phyloP scores from a whole-genome alignment of 2,797 vertebrate genomes.

The Lagocephalus sceleratus region DNA sequence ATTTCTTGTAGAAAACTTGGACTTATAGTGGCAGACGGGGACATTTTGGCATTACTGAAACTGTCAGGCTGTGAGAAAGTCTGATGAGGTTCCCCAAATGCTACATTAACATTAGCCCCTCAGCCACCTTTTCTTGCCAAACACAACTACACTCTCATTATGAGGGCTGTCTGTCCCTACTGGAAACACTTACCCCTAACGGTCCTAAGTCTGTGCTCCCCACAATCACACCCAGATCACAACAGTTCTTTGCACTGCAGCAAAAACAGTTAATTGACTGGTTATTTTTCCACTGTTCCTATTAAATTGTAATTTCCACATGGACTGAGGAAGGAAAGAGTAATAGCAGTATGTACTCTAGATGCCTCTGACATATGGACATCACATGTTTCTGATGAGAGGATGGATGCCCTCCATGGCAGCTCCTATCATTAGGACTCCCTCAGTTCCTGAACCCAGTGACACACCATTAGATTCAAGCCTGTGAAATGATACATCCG shows the following conservation, averaged over 20 bases:
- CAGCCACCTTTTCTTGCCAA: constrained; percentile 60
- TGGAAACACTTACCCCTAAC: constrained; percentile 23
- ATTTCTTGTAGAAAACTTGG: constrained; percentile 71
- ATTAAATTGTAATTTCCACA: no score
- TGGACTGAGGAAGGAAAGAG: no score
- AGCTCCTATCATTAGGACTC: no score
- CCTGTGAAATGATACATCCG: no score
- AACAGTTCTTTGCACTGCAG: constrained; percentile 51
- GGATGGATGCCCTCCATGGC: no score
- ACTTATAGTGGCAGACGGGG: constrained; percentile 51
- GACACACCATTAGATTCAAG: no score
- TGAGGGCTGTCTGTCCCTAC: constrained; percentile 26
- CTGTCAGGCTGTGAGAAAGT: constrained; percentile 65
- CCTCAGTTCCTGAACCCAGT: no score
- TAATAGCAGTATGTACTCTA: no score
- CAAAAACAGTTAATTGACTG: constrained; percentile 11
- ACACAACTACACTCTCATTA: constrained; percentile 74
- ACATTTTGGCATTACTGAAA: constrained; percentile 70
- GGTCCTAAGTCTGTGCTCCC: constrained; percentile 8
- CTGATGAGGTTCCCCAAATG: constrained; percentile 66
- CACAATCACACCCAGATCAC: constrained; percentile 15
- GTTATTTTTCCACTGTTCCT: not conserved
- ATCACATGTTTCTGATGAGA: no score
- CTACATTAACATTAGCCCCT: constrained; percentile 58
- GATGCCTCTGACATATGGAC: no score